Evolutionary conservation across 2,113 vertebrate genomes (phyloP), one percentile per base, ranked within the genome.

Genomic region (Pedetes capensis): DNA sequence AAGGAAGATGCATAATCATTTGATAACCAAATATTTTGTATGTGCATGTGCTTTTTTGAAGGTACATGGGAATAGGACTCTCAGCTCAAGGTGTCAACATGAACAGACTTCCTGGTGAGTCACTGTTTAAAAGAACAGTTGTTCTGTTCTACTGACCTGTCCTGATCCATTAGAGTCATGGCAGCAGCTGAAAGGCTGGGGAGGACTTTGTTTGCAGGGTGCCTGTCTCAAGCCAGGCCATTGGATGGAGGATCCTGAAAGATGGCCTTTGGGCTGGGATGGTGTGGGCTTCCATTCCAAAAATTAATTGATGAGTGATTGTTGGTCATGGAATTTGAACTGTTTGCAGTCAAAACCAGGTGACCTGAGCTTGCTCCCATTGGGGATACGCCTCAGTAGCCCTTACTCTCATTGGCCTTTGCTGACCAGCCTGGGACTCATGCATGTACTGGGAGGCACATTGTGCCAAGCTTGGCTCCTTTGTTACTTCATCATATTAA

Each of bases 31-130:
- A 93, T 12, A 37, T 96, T 66, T 95, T 66, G 0, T 94, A 5
- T 96, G 17, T 96, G 53, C n/a, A n/a, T 97, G 78, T 91, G 88
- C 57, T 97, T 98, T 81, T 79, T 98, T 98, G 91, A 98, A 99
- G 99, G 98, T 99, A 99, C 98, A 99, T 99, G 99, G 99, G 99
- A 94, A 99, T 99, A 91, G 99, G 99, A 98, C 98, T 99, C 97
- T 99, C 99, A 83, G 99, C 99, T 83, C 99, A 99, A 98, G 99
- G 99, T 49, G 99, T 99, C 98, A 99, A 99, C 98, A 99, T 99
- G 99, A 99, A 99, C 99, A 99, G 99, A 97, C 99, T 99, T 98
- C 99, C 99, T 97, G 99, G 99, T 99, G 98, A 99, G 99, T 99
- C 82, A 84, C 18, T 93, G 87, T 57, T 90, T 91, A 90, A 92